phyloP scores from a whole-genome alignment of 2,888 invertebrate genomes.

The Eupithecia subumbrata region DNA sequence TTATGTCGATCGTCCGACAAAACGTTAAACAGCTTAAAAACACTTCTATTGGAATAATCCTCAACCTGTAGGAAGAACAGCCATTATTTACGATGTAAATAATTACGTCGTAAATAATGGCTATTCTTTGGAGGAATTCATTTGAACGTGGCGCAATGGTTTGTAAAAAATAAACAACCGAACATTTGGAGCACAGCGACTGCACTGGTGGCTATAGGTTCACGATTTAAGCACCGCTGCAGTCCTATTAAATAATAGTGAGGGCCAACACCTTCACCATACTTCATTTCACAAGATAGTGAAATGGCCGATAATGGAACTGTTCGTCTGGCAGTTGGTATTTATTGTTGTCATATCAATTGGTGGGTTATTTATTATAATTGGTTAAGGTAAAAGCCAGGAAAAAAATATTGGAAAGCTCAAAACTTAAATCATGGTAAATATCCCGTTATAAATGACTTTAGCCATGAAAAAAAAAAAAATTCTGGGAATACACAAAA shows the following conservation, averaged over 20 bases:
- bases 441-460: too few relatives aligned
- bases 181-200: slow-evolving; percentile 5
- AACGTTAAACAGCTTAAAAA: slow-evolving; percentile 3
- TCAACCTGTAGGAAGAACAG: too few relatives aligned
- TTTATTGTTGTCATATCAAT: background rate
- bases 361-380: too few relatives aligned
- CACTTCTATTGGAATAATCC: background rate
- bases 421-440: too few relatives aligned
- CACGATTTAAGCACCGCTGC: slow-evolving; percentile 5
- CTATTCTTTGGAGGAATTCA: slow-evolving; percentile 10
- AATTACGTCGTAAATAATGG: too few relatives aligned
- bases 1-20: background rate
- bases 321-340: background rate
- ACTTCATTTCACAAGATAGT: background rate
- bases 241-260: background rate
- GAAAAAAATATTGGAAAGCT: too few relatives aligned
- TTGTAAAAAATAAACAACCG: slow-evolving; percentile 31
- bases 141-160: slow-evolving; percentile 28
- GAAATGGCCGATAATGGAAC: too few relatives aligned
- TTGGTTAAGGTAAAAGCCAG: too few relatives aligned
- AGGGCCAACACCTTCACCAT: background rate
- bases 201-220: slow-evolving; percentile 1
- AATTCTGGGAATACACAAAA: too few relatives aligned
- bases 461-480: too few relatives aligned
- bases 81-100: too few relatives aligned